Evolutionary conservation across 2,888 invertebrate genomes (phyloP), one percentile per base, ranked within the genome.

Genomic region (Villa cingulata): DNA sequence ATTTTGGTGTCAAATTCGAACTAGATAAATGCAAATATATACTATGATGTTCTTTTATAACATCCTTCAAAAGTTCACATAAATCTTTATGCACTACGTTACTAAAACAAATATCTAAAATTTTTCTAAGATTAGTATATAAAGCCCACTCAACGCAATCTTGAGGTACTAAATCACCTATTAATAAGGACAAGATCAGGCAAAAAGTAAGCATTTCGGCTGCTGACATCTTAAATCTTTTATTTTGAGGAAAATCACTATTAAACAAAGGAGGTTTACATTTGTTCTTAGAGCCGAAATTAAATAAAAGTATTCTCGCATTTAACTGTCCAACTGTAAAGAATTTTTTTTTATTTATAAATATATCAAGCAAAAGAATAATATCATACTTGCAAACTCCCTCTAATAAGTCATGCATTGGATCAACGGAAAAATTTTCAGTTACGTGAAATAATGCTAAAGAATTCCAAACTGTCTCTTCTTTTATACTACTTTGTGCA

Each of bases 1-100:
- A 52, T 51, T 57, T 57, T 15, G 53, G 52, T 41, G 52, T 53
- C 10, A 57, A 46, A 32, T 44, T 37, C 16, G 46, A 43, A 27
- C 45, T 45, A 27, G 54, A 53, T 20, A 53, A 15, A 23, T 48
- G 9, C n/a, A 44, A 38, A 39, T 52, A 52, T 36, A 54, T 18
- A 20, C 16, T 37, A 44, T 56, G 48, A 39, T 56, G 55, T 38
- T 53, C 51, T 17, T 46, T 17, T 36, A 56, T 52, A 34, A 56
- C 18, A 41, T 23, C 34, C 17, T 39, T 40, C 41, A 55, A 48
- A 23, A 32, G 15, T 29, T 41, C 19, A n/a, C 19, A 23, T 6
- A 37, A 14, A 18, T 16, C 15, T 32, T 43, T 16, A 12, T 32
- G 16, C 10, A 43, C 23, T 10, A 12, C 17, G 14, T 34, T 32